A percentile compares a stretch with the other conserved stretches of the same genome.
Evolutionary conservation across 2,888 invertebrate species (phyloP).

Genomic region (Trissolcus brochymenae): DNA sequence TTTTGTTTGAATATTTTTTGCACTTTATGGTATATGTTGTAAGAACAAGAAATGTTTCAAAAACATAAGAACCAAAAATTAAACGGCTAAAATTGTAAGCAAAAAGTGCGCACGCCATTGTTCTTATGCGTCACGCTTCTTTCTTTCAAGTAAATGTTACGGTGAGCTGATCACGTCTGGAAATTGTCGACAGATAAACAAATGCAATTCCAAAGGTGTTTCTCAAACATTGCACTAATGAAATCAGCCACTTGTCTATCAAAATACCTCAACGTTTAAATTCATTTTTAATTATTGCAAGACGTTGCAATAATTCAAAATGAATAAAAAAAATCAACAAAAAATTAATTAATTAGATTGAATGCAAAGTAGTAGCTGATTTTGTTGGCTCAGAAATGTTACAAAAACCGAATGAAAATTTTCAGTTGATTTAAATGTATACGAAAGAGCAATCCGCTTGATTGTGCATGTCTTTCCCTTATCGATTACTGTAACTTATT

Average conservation of each 20-base stretch:
- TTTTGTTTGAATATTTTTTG: too few species aligned
- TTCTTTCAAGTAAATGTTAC: conserved; percentile 66
- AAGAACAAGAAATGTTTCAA: too few species aligned
- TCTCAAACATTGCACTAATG: conserved; percentile 16
- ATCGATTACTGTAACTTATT: conserved; percentile 65
- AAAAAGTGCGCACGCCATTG: conserved; percentile 45
- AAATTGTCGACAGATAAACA: conserved; percentile 44
- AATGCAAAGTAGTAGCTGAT: too few species aligned
- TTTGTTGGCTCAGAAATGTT: too few species aligned
- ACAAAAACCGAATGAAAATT: too few species aligned
- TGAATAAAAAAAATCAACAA: too few species aligned
- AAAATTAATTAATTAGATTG: too few species aligned
- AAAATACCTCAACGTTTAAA: neutral
- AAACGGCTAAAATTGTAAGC: conserved; percentile 56
- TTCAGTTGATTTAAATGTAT: neutral
- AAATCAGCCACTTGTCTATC: neutral
- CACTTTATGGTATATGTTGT: too few species aligned
- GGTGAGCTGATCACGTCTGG: conserved; percentile 65
- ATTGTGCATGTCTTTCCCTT: conserved; percentile 70
- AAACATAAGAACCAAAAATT: conserved; percentile 40
- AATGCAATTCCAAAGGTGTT: conserved; percentile 16
- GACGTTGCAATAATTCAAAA: too few species aligned
- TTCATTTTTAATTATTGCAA: too few species aligned
- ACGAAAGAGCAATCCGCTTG: conserved; percentile 60
- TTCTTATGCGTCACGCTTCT: conserved; percentile 59